Evolutionary conservation across 2,797 vertebrate genomes (phyloP).

Genomic region (Coilia nasus): DNA sequence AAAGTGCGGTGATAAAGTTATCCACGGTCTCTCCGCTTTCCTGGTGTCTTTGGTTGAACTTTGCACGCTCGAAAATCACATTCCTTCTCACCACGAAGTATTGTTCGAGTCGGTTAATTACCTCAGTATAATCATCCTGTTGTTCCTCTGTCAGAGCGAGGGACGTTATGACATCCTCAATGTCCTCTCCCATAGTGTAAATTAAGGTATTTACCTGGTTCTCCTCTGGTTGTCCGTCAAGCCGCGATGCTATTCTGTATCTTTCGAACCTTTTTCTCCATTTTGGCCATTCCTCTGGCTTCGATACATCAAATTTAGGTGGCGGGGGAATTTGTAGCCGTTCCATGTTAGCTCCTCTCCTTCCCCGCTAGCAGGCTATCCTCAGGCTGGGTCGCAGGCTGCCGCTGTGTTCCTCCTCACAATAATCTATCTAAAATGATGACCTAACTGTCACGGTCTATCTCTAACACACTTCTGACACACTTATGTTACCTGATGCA

Average conservation of each 20-base stretch:
- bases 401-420: no score
- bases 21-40: conserved; percentile 25
- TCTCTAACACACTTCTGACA: no score
- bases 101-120: conserved; percentile 7
- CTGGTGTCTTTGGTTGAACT: conserved; percentile 33
- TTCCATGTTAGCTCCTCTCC: no score
- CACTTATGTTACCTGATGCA: no score
- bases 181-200: conserved; percentile 1
- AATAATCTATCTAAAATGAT: no score
- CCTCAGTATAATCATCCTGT: background rate
- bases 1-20: conserved; percentile 20
- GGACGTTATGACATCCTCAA: background rate
- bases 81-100: conserved; percentile 28
- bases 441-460: no score
- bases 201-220: conserved; percentile 15
- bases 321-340: no score
- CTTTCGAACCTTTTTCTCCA: conserved; percentile 17
- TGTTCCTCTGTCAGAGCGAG: no score
- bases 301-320: background rate
- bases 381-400: no score
- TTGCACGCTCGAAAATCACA: background rate
- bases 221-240: background rate
- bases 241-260: background rate
- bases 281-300: conserved; percentile 2
- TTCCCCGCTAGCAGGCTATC: no score